These are phyloP conservation scores for Drosophila prosaltans DNA, from an alignment of 1,140 invertebrate genomes.

Conservation along the genomic window DNA sequence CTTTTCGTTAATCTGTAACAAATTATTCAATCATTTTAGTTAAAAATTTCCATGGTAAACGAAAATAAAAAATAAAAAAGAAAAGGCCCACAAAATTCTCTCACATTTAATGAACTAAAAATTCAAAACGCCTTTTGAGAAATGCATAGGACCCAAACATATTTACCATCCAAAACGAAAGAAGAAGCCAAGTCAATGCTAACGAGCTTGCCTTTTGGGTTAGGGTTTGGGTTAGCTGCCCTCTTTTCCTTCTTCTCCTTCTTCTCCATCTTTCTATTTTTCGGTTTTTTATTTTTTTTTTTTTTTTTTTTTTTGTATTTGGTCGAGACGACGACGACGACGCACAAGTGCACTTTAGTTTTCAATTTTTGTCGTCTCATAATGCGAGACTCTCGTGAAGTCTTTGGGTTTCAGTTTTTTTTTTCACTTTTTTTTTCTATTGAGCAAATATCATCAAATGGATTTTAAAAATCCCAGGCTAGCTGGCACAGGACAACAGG, in stretches of 20 bases:
- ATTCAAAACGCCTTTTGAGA: slow-evolving; percentile 38
- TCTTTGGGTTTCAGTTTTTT: slow-evolving; percentile 20
- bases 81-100: slow-evolving; percentile 19
- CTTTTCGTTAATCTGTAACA: not conserved
- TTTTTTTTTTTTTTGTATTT: slow-evolving; percentile 24
- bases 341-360: slow-evolving; percentile 74
- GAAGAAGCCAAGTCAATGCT: slow-evolving; percentile 56
- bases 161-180: slow-evolving; percentile 23
- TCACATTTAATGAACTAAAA: slow-evolving; percentile 58
- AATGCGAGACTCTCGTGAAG: slow-evolving; percentile 42
- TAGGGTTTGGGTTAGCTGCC: slow-evolving; percentile 9
- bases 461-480: slow-evolving; percentile 66
- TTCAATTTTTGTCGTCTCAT: slow-evolving; percentile 76
- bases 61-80: not conserved
- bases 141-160: slow-evolving; percentile 62
- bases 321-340: slow-evolving; percentile 30
- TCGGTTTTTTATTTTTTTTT: slow-evolving; percentile 24
- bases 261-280: slow-evolving; percentile 21
- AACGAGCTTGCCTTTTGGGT: slow-evolving; percentile 58
- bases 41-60: slow-evolving; percentile 15
- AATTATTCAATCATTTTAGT: slow-evolving; percentile 1
- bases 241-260: slow-evolving; percentile 15
- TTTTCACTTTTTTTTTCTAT: slow-evolving; percentile 43
- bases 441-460: slow-evolving; percentile 70
- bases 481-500: slow-evolving; percentile 8